These are phyloP conservation scores for Columba janthina DNA, from an alignment of 2,113 vertebrate species.

Conservation along the genomic window DNA sequence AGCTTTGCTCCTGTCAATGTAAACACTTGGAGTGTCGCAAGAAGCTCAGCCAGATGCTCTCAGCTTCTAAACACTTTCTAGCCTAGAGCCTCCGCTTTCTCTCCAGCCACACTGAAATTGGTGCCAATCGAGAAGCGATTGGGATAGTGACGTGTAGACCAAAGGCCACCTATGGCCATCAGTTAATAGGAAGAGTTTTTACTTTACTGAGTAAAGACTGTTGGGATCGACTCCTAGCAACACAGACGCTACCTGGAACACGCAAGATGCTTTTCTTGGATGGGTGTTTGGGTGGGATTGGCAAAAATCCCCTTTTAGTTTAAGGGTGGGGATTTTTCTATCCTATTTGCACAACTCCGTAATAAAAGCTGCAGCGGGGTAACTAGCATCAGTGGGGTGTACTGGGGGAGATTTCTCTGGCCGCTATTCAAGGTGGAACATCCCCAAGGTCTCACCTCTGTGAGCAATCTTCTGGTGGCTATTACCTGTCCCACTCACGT, in stretches of 20 bases:
- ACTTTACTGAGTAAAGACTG: not conserved
- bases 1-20: conserved; percentile 56
- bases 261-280: not conserved
- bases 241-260: not conserved
- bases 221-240: not conserved
- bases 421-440: not conserved
- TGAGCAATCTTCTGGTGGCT: not conserved
- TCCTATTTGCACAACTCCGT: not conserved
- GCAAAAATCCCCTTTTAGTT: not conserved
- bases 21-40: conserved; percentile 55
- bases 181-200: not conserved
- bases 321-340: not conserved
- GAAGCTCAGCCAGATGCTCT: not conserved
- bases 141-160: not conserved
- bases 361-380: not conserved
- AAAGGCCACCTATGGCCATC: not conserved
- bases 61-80: not conserved
- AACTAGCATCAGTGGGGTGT: not conserved
- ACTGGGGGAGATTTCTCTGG: not conserved
- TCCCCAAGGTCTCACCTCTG: not conserved
- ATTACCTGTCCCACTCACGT: not conserved
- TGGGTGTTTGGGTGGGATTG: not conserved
- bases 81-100: not conserved
- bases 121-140: not conserved
- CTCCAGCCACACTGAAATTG: not conserved